Evolutionary conservation across 1,140 invertebrate species (phyloP).

Genomic region (Dendrolimus kikuchii): DNA sequence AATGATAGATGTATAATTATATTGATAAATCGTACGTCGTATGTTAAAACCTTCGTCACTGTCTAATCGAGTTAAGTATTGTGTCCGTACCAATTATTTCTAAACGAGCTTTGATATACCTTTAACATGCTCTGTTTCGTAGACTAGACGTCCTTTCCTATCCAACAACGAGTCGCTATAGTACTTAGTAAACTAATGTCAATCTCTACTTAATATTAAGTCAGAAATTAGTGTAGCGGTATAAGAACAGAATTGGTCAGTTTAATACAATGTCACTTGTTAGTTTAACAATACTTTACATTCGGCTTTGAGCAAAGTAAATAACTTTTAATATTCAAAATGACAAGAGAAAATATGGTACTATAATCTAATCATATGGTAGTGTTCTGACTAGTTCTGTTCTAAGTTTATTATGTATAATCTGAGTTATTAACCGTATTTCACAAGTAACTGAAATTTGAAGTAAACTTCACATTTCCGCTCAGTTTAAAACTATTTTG

Average conservation of each 20-base stretch:
- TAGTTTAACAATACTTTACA: background rate
- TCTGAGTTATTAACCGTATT: conserved; percentile 36
- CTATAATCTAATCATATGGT: background rate
- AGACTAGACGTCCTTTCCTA: conserved; percentile 12
- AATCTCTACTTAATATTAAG: conserved; percentile 52
- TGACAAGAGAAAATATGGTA: too few relatives aligned
- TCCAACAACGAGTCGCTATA: conserved; percentile 12
- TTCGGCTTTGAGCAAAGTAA: too few relatives aligned
- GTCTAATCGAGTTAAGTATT: conserved; percentile 38
- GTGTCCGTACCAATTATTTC: conserved; percentile 36
- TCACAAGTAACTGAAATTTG: conserved; percentile 28
- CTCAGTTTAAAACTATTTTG: background rate
- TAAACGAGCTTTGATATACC: conserved; percentile 20
- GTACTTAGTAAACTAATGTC: conserved; percentile 40
- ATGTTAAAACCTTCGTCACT: conserved; percentile 44
- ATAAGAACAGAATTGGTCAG: conserved; percentile 34
- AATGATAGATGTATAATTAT: conserved; percentile 27
- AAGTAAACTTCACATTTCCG: conserved; percentile 17
- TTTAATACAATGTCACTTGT: conserved; percentile 12
- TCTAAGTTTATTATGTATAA: conserved; percentile 23
- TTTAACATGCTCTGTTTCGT: conserved; percentile 14
- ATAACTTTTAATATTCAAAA: too few relatives aligned
- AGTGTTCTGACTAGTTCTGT: conserved; percentile 35
- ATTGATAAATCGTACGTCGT: conserved; percentile 27
- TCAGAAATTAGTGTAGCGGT: conserved; percentile 39